These are phyloP conservation scores for Coracopsis vasa DNA, from an alignment of 2,113 vertebrate genomes.

Conservation along the genomic window DNA sequence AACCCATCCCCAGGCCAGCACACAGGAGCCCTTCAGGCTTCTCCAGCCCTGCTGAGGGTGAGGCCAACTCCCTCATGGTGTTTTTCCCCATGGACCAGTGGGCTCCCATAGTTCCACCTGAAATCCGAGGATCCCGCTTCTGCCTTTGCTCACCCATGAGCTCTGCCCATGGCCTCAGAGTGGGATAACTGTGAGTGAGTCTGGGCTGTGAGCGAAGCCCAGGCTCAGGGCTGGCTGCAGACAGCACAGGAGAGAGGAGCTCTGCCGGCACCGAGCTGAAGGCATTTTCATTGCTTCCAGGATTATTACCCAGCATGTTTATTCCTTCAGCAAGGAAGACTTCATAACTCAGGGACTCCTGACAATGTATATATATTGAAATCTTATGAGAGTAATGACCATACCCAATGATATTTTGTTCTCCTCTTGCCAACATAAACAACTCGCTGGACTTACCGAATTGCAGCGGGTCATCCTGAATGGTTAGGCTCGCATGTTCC, in stretches of 20 bases:
- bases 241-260: neutral
- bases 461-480: slow-evolving; percentile 53
- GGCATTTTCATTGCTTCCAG: slow-evolving; percentile 68
- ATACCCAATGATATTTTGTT: slow-evolving; percentile 53
- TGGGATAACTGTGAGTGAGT: neutral
- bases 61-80: neutral
- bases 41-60: neutral
- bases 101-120: neutral
- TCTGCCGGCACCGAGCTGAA: neutral
- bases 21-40: neutral
- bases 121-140: slow-evolving; percentile 14
- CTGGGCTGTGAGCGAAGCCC: neutral
- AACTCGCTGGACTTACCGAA: slow-evolving; percentile 16
- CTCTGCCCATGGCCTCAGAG: neutral
- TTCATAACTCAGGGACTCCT: slow-evolving; percentile 67
- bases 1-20: neutral
- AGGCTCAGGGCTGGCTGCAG: neutral
- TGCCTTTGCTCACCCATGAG: neutral
- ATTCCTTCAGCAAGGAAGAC: slow-evolving; percentile 53
- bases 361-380: slow-evolving; percentile 67
- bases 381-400: slow-evolving; percentile 57
- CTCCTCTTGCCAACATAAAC: slow-evolving; percentile 66
- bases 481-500: slow-evolving; percentile 55
- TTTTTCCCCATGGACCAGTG: neutral
- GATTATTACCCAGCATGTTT: slow-evolving; percentile 54